phyloP scores from a whole-genome alignment of 2,888 invertebrate genomes.

The Oxystoma pomonae region DNA sequence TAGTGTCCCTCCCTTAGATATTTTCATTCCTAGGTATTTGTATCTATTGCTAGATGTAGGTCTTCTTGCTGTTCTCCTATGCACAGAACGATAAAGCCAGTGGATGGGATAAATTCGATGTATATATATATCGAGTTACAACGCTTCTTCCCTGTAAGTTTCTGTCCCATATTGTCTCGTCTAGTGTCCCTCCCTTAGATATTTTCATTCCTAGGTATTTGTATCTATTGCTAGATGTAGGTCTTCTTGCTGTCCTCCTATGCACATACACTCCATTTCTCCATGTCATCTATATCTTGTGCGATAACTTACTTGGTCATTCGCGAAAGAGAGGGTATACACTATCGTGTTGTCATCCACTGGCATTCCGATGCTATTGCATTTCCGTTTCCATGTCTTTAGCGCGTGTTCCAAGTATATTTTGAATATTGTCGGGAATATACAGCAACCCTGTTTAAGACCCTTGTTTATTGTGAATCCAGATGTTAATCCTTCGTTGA shows the following conservation, averaged over 20 bases:
- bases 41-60: neutral
- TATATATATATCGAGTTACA: too few relatives aligned
- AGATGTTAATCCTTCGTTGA: too few relatives aligned
- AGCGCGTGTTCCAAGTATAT: slow-evolving; percentile 8
- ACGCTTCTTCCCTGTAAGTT: too few relatives aligned
- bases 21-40: slow-evolving; percentile 1
- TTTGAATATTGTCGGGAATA: slow-evolving; percentile 4
- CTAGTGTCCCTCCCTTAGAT: neutral
- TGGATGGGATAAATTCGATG: too few relatives aligned
- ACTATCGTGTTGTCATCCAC: slow-evolving; percentile 5
- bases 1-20: neutral
- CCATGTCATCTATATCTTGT: neutral
- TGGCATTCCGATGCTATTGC: slow-evolving; percentile 7
- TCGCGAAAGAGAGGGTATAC: slow-evolving; percentile 17
- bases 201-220: slow-evolving; percentile 1
- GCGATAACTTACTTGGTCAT: slow-evolving; percentile 18
- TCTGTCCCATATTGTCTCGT: too few relatives aligned
- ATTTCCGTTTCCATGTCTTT: slow-evolving; percentile 8
- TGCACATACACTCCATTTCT: slow-evolving; percentile 6
- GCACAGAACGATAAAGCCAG: too few relatives aligned
- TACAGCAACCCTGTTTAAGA: slow-evolving; percentile 6
- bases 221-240: neutral
- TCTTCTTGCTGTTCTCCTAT: slow-evolving; percentile 4
- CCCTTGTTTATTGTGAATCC: slow-evolving; percentile 2
- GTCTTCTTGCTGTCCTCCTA: slow-evolving; percentile 3